phyloP scores from a whole-genome alignment of 2,797 vertebrate species.

The Falco concolor region DNA sequence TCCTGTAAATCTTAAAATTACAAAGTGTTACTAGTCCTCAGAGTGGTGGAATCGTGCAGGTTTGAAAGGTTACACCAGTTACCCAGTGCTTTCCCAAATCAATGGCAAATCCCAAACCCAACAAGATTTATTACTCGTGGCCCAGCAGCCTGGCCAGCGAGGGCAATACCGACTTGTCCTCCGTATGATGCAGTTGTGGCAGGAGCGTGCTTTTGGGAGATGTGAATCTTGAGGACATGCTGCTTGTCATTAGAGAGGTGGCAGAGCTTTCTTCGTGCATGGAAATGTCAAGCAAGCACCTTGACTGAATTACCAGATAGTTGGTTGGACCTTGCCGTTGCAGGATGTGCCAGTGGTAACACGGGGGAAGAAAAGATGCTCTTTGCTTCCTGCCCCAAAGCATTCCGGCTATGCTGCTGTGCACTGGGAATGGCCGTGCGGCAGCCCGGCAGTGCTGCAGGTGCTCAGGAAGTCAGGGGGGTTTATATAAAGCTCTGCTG shows the following conservation, averaged over 20 bases:
- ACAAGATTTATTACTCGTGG: background rate
- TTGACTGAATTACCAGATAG: background rate
- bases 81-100: background rate
- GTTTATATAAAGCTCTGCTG: conserved; percentile 31
- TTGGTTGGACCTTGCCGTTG: background rate
- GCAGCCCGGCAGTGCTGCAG: background rate
- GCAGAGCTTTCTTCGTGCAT: background rate
- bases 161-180: background rate
- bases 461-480: background rate
- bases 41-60: background rate
- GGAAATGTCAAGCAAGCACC: background rate
- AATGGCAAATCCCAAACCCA: background rate
- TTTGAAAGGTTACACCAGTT: background rate
- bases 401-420: background rate
- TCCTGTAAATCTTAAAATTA: background rate
- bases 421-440: background rate
- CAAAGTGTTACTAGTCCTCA: background rate
- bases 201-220: background rate
- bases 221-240: background rate
- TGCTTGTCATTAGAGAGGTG: background rate
- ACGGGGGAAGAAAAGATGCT: background rate
- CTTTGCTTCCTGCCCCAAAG: background rate
- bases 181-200: background rate
- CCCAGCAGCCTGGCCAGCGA: background rate
- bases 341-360: background rate